Evolutionary conservation across 2,888 invertebrate genomes (phyloP), one percentile per base, ranked within the genome.

Genomic region (Chloroclysta siterata): DNA sequence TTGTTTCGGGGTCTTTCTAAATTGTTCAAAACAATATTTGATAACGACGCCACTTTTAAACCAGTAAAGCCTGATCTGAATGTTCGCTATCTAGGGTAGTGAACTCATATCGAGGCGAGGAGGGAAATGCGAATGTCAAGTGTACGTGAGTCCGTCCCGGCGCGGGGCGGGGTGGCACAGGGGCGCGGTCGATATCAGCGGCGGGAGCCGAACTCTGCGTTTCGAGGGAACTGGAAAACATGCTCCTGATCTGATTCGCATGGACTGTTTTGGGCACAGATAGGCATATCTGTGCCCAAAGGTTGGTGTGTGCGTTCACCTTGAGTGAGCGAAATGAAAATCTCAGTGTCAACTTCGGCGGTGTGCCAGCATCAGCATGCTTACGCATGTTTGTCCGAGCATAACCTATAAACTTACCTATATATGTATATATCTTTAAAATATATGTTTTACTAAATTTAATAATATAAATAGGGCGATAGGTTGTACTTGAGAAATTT

Each of bases 101-200:
- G 78, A 81, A 82, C 79, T 73, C 75, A 69, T 64, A 68, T 70
- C 70, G 65, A 66, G 72, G 75, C 4, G 44, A 44, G 75, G 75
- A 68, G 72, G 72, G 73, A 63, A 22, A 61, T 63, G 56, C 70
- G 70, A 72, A 88, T 89, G 89, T 88, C 89, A 88, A 89, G 89
- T 88, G 87, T 88, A 87, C 85, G 81, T 71, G 74, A 68, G 73
- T 63, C 69, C 67, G 68, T 17, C 46, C 3, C 46, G 46, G 0
- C 17, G 46, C 17, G 17, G 15, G 10, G 46, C 15, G 17, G 46
- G 46, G 44, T 17, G 36, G 59, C 70, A 71, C 72, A 72, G 66
- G 75, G 74, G 75, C 68, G 72, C 73, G 83, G 72, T 82, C 81
- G 82, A 83, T 83, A 81, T 57, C 55, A 70, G 69, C 70, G 67